Conservation (phyloP, 1,140 invertebrate species). For the Zelostemma sp. region DNA sequence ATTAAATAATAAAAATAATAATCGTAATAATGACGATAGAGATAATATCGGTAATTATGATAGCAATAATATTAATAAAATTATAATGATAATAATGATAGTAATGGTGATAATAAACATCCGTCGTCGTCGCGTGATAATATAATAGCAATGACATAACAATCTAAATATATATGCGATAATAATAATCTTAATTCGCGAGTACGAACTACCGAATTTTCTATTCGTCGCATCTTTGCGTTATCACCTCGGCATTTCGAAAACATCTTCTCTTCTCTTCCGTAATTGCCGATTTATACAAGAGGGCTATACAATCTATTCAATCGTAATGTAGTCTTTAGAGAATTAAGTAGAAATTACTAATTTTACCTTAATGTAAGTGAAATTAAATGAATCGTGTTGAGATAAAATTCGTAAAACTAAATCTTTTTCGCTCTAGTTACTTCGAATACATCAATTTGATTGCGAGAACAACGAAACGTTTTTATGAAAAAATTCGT, state of each 20-base stretch:
- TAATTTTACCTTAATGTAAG: constrained; percentile 13
- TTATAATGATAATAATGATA: constrained; percentile 52
- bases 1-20: constrained; percentile 54
- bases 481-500: too few relatives aligned
- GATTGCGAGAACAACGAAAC: constrained; percentile 21
- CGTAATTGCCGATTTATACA: constrained; percentile 27
- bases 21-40: constrained; percentile 55
- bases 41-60: constrained; percentile 51
- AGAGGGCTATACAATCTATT: constrained; percentile 45
- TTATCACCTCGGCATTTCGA: constrained; percentile 34
- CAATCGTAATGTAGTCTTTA: constrained; percentile 47
- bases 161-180: constrained; percentile 54
- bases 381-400: constrained; percentile 17
- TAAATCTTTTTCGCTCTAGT: too few relatives aligned
- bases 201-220: not conserved
- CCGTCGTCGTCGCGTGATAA: constrained; percentile 45
- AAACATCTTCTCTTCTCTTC: constrained; percentile 14
- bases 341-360: constrained; percentile 35
- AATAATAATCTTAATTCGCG: constrained; percentile 18
- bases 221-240: not conserved
- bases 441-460: not conserved
- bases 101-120: constrained; percentile 44
- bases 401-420: too few relatives aligned
- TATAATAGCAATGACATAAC: constrained; percentile 62
- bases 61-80: constrained; percentile 52